Evolutionary conservation across 2,113 vertebrate genomes (phyloP), one percentile per base, ranked within the genome.

Genomic region (Hemichromis elongatus): DNA sequence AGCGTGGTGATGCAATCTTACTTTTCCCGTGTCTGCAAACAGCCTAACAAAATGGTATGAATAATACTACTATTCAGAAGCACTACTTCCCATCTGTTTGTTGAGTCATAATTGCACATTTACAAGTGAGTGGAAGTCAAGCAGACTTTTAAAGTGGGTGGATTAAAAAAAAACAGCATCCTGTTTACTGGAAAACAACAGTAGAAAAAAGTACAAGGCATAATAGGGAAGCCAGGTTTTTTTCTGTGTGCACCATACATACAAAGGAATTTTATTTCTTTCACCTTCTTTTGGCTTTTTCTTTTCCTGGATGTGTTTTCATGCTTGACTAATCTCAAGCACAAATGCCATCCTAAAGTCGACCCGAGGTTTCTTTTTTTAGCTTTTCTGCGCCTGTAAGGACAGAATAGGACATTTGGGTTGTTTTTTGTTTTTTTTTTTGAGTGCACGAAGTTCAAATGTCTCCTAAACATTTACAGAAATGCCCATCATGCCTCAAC

Each of bases 31-130:
- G 45, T 75, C 70, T 75, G 26, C 26, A 75, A 75, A 52, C 26
- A n/a, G 70, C 70, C 26, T 57, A 68, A 81, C 37, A 33, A 10
- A 82, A 68, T 37, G 55, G 56, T 30, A 66, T 68, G 63, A 88
- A 90, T 83, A 79, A 81, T 26, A 75, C 50, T 82, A n/a, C 7
- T 14, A 61, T 86, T 91, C 73, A 82, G 37, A 90, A 75, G 77
- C 56, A 83, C 75, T 47, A 66, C 56, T 85, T 82, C 86, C 77
- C 19, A 59, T 45, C 75, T 82, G 21, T 83, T 81, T 28, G 50
- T 53, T 61, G 52, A 85, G 63, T 83, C 68, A 84, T 52, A 66
- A 35, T 84, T 54, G 79, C 80, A 88, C 45, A 84, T 82, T 82
- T 50, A 66, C 19, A 68, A 47, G 80, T 75, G 70, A 55, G 19